These are phyloP conservation scores for Mechanitis messenoides DNA, from an alignment of 2,888 invertebrate genomes.

Conservation along the genomic window DNA sequence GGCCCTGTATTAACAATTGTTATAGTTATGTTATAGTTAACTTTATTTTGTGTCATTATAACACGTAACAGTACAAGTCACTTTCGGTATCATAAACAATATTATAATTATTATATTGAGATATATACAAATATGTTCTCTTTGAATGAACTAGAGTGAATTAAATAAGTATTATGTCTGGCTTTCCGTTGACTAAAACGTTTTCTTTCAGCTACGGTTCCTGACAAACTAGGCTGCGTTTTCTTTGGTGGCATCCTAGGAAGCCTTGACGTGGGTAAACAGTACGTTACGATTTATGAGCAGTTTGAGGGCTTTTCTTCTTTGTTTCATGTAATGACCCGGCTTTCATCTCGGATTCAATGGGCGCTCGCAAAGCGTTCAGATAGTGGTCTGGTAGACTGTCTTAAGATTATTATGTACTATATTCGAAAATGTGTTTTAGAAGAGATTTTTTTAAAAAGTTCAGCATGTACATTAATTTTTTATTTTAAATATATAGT, in stretches of 20 bases:
- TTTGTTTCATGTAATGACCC: conserved; percentile 76
- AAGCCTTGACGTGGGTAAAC: conserved; percentile 66
- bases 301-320: conserved; percentile 69
- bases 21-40: conserved; percentile 32
- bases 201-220: conserved; percentile 49
- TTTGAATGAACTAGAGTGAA: background rate
- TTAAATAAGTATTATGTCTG: conserved; percentile 4
- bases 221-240: conserved; percentile 62
- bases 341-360: conserved; percentile 71
- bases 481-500: background rate
- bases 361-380: conserved; percentile 60
- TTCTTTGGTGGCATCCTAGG: conserved; percentile 66
- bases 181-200: conserved; percentile 34
- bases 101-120: too few relatives aligned
- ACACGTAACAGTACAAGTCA: too few relatives aligned
- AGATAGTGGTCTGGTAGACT: conserved; percentile 49
- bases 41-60: too few relatives aligned
- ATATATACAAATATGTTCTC: background rate
- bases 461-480: conserved; percentile 1
- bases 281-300: conserved; percentile 69
- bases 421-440: conserved; percentile 2
- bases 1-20: conserved; percentile 69
- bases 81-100: too few relatives aligned
- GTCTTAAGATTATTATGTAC: conserved; percentile 37
- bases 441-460: background rate